phyloP scores from a whole-genome alignment of 1,140 invertebrate genomes.

The Archegozetes longisetosus region DNA sequence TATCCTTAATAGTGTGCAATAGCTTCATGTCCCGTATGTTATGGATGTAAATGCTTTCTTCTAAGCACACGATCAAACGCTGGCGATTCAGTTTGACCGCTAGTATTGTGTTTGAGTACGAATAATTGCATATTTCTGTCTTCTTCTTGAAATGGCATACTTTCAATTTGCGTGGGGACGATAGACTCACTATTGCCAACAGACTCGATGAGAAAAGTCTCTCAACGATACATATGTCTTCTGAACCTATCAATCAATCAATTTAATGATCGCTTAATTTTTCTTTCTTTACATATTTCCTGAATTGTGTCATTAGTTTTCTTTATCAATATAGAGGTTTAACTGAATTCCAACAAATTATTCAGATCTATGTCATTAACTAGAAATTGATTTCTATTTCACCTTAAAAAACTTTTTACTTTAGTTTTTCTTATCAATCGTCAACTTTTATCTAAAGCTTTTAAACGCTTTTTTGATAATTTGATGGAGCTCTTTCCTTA shows the following conservation, averaged over 20 bases:
- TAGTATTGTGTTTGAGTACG: conserved; percentile 91
- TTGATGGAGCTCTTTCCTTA: no score
- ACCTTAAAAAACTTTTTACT: no score
- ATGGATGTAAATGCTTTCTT: conserved; percentile 95
- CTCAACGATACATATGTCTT: conserved; percentile 87
- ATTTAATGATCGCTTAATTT: conserved; percentile 12
- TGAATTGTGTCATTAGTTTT: background rate
- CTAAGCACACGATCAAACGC: conserved; percentile 89
- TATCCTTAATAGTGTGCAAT: conserved; percentile 92
- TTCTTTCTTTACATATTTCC: background rate
- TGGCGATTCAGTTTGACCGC: conserved; percentile 89
- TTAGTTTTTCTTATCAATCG: no score
- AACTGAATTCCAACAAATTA: background rate
- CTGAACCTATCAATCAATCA: conserved; percentile 42
- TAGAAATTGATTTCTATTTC: no score
- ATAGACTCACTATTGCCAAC: conserved; percentile 80
- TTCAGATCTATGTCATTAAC: background rate
- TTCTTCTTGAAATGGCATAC: conserved; percentile 97
- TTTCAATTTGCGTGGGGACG: conserved; percentile 77
- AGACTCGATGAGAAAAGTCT: conserved; percentile 90
- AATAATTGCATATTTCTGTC: conserved; percentile 96
- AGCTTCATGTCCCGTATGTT: conserved; percentile 99
- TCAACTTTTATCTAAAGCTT: no score
- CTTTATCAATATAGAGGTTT: background rate
- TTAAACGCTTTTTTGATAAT: no score